These are phyloP conservation scores for Coptotermes formosanus DNA, from an alignment of 1,140 invertebrate species.

Conservation along the genomic window DNA sequence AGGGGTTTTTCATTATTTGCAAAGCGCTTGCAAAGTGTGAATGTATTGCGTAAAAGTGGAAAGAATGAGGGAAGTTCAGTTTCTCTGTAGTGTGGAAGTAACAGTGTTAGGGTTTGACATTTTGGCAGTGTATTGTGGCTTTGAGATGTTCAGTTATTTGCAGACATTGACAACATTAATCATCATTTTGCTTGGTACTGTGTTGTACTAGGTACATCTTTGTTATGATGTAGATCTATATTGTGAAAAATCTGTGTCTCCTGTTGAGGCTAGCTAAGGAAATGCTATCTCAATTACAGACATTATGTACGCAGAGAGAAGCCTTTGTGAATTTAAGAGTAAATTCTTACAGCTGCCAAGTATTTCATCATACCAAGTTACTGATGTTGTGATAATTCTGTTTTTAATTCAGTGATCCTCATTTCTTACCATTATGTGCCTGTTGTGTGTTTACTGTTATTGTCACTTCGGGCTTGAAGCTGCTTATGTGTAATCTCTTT, in stretches of 20 bases:
- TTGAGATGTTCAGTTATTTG: background rate
- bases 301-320: background rate
- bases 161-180: background rate
- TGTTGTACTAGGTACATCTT: background rate
- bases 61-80: background rate
- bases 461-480: constrained; percentile 11
- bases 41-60: background rate
- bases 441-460: background rate
- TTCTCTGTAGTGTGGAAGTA: background rate
- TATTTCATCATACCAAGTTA: background rate
- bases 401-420: background rate
- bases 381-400: background rate
- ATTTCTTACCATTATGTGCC: background rate
- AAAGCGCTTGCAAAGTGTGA: background rate
- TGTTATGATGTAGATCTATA: background rate
- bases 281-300: background rate
- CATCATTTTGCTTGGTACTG: background rate
- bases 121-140: background rate
- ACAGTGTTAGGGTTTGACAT: background rate
- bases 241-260: background rate
- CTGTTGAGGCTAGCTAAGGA: background rate
- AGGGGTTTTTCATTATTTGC: background rate
- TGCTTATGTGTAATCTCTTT: constrained; percentile 11
- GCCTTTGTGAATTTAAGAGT: background rate
- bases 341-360: background rate